Evolutionary conservation across 2,888 invertebrate genomes (phyloP), one percentile per base, ranked within the genome.

Genomic region (Agriotes lineatus): DNA sequence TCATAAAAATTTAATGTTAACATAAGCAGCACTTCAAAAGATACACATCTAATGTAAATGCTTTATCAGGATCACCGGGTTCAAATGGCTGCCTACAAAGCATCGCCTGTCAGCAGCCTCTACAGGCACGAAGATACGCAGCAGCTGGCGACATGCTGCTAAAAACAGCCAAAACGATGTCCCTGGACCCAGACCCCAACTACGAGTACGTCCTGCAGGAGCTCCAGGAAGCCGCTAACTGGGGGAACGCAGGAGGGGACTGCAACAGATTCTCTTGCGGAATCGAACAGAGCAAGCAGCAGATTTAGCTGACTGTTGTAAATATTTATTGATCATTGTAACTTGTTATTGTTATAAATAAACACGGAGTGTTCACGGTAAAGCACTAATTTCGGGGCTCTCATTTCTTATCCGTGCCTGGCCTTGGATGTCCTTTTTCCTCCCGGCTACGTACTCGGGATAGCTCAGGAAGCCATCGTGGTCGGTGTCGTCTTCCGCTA

Each of bases 401-500:
- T 33, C 64, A n/a, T 25, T n/a, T 33, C 35, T 33, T n/a, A 61
- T 22, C 2, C 35, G 10, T 9, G 14, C n/a, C 45, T 54, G 30
- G 2, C 12, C 42, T 50, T 68, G 62, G 2, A 44, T 22, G 20
- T 78, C 74, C 59, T 78, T 82, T 66, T 78, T 80, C 60, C 82
- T 76, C 9, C 83, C 82, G 3, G 82, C 79, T 7, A 81, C 88
- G 79, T 92, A 94, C 82, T 97, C 97, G 0, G 92, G 87, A 81
- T 96, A 97, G 68, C 92, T 95, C 33, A 97, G 85, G 80, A 89
- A 94, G 0, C 97, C 97, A 79, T 97, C 96, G 37, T 91, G 89
- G 81, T 97, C 91, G 0, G 89, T 85, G 82, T 97, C 97, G 77
- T 96, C 96, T 70, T 93, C 91, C 64, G 87, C 86, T 35, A 97